Base-by-base conservation (phyloP, 2,888 invertebrate genomes). In the Microplitis deprimator region DNA sequence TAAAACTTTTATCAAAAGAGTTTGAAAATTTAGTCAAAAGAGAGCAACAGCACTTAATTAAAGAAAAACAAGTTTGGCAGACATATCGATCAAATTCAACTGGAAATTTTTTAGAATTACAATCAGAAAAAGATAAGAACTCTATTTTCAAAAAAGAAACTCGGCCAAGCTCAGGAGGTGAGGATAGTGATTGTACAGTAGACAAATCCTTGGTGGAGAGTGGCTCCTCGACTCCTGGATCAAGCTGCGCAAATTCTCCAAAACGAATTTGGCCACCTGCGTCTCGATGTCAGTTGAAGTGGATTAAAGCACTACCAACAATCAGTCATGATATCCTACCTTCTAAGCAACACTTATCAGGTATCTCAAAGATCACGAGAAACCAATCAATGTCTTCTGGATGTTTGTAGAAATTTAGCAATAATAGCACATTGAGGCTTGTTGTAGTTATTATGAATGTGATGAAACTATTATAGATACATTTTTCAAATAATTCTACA, bases 191-290 rank as follows among this genome's bases (percentile, higher is more conserved):
- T 78, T 88, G 85, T 69, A 76, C 85, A 6, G 84, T 89, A 78
- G 89, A 89, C 61, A 87, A 82, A 69, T 89, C 88, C 29, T 76
- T 89, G 4, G 82, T 89, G 81, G 89, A 89, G 68, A 88, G 87
- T 79, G 90, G 90, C 82, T 93, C 93, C 0, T 93, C 93, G 0
- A 93, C 93, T 0, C 93, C 93, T 0, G 92, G 92, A 74, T 93
- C 93, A 0, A 93, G 93, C 82, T 93, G 93, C 79, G 92, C 93
- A 0, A 93, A 93, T 84, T 93, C 93, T 0, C 93, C 93, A 0
- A 93, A 93, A 88, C 89, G 93, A 74, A 87, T 92, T 83, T 91
- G 90, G 89, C 90, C 89, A 75, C 88, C 89, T 4, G 89, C 89
- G 4, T 89, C 89, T 40, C 84, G 88, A 38, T 89, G 89, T 75